Percentiles rank a stretch among this genome's conserved stretches.
Conservation (phyloP, 2,888 invertebrate genomes). For the Diloba caeruleocephala region DNA sequence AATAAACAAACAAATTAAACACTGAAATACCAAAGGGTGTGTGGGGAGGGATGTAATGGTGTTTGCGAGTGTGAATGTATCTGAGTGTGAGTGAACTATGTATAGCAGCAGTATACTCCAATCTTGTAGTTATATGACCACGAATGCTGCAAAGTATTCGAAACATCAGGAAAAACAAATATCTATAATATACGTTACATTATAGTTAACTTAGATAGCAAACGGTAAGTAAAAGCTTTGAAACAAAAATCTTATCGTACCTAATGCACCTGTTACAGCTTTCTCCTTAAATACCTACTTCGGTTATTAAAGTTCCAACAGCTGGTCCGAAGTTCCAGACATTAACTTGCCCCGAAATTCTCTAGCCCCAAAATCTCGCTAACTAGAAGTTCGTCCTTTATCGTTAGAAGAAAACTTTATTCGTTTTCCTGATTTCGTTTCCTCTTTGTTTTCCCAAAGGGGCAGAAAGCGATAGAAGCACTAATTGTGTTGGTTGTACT, state of each 20-base stretch:
- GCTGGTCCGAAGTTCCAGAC: constrained; percentile 28
- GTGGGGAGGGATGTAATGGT: too few species aligned
- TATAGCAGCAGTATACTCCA: too few species aligned
- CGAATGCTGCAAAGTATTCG: too few species aligned
- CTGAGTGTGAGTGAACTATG: too few species aligned
- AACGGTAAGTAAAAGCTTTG: neutral
- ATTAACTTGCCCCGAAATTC: constrained; percentile 28
- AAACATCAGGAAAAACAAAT: too few species aligned
- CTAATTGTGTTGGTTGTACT: constrained; percentile 9
- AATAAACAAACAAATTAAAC: too few species aligned
- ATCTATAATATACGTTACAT: too few species aligned
- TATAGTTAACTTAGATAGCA: too few species aligned
- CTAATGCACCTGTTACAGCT: constrained; percentile 30
- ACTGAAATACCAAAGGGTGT: too few species aligned
- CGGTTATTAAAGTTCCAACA: constrained; percentile 27
- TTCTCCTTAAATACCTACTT: constrained; percentile 30
- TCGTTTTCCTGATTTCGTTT: constrained; percentile 27
- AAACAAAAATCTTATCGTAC: constrained; percentile 4
- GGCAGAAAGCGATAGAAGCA: constrained; percentile 16
- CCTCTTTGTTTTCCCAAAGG: constrained; percentile 19
- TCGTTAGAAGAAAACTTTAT: constrained; percentile 32
- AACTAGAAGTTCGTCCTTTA: constrained; percentile 25
- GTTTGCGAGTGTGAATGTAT: too few species aligned
- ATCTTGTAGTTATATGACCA: too few species aligned
- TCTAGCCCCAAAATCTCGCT: constrained; percentile 36